Base-by-base conservation (phyloP, 2,888 invertebrate genomes). In the Polylopha cassiicola region DNA sequence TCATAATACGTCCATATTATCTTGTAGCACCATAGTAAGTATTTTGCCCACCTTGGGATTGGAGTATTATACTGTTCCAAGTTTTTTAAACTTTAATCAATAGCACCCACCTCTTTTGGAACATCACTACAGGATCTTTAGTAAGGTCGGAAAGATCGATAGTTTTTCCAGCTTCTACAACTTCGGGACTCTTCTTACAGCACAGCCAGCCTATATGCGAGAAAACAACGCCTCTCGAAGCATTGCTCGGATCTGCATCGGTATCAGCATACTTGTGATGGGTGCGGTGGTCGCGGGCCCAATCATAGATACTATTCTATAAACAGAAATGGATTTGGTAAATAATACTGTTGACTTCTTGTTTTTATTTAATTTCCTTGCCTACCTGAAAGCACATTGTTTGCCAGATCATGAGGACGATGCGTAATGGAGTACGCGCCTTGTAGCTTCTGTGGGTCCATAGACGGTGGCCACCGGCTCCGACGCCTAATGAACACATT, bases 401-500 rank as follows among this genome's bases (percentile, higher is more conserved):
- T 73, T 97, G 95, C 66, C 91, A 90, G 41, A 95, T 60, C 84
- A 94, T 92, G 3, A 99, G 87, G 10, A 97, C 71, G 6, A 94
- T 69, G 36, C 95, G 88, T 43, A 98, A 77, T 0, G 95, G 97
- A 61, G 92, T 86, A 59, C 89, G 93, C 0, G 98, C 98, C 78
- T 97, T 98, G 79, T 94, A 99, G 13, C 95, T 82, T 58, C 92
- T 88, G 77, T 99, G 99, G 1, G 97, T 91, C 97, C 97, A 99
- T 3, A 98, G 87, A 48, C 99, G 89, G 71, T 99, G 99, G 0
- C 95, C 95, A 7, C 98, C 98, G 3, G 94, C 97, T 4, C 98
- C 98, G 13, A 97, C 92, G 0, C 98, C 97, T 44, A 95, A 75
- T 1, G 91, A 95, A 31, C 91, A 89, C 57, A 88, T 73, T 20